phyloP scores from a whole-genome alignment of 2,113 vertebrate genomes.

The Apodemus sylvaticus region DNA sequence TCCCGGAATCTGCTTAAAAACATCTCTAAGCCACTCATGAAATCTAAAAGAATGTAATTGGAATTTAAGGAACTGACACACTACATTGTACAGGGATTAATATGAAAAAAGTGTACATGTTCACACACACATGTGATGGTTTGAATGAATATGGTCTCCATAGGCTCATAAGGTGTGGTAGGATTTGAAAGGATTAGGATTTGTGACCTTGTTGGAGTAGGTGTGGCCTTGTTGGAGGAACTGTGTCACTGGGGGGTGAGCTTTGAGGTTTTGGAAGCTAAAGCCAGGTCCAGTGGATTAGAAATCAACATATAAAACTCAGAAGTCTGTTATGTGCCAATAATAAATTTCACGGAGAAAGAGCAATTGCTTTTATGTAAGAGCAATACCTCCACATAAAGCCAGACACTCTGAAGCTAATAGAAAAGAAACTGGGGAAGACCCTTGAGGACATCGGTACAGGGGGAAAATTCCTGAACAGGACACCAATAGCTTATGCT shows the following conservation, averaged over 20 bases:
- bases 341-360: too few relatives aligned
- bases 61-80: neutral
- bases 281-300: neutral
- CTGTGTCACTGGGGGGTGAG: neutral
- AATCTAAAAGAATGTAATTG: neutral
- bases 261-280: neutral
- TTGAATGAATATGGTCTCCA: neutral
- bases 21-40: neutral
- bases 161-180: neutral
- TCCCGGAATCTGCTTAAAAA: neutral
- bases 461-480: too few relatives aligned
- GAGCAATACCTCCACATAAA: too few relatives aligned
- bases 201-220: neutral
- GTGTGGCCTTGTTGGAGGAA: neutral
- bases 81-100: neutral
- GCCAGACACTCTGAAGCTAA: too few relatives aligned
- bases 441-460: too few relatives aligned
- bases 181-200: neutral
- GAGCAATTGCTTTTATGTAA: neutral
- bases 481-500: too few relatives aligned
- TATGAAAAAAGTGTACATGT: neutral
- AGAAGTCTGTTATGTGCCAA: neutral
- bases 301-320: neutral
- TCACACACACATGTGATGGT: neutral
- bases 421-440: too few relatives aligned